phyloP scores from a whole-genome alignment of 2,888 invertebrate species.

The Ornithoptera alexandrae region DNA sequence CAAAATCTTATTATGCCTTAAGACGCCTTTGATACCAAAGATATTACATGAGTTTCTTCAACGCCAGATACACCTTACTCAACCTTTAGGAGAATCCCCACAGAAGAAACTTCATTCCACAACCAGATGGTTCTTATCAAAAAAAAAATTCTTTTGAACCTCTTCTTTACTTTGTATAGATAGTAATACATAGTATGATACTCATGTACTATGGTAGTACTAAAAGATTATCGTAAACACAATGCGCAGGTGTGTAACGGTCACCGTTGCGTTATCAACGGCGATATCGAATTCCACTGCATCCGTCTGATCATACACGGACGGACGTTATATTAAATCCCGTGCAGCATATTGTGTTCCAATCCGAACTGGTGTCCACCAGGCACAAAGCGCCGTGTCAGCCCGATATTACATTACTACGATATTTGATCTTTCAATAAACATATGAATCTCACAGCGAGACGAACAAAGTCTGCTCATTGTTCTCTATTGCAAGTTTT shows the following conservation, averaged over 20 bases:
- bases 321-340: constrained; percentile 27
- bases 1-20: too few species aligned
- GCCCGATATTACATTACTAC: constrained; percentile 19
- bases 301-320: constrained; percentile 9
- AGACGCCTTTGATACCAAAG: too few species aligned
- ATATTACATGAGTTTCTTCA: too few species aligned
- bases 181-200: too few species aligned
- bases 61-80: too few species aligned
- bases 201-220: neutral
- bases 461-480: too few species aligned
- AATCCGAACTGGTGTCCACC: constrained; percentile 14
- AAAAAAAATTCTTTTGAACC: too few species aligned
- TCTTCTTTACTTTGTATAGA: too few species aligned
- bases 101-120: too few species aligned
- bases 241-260: constrained; percentile 15
- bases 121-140: too few species aligned
- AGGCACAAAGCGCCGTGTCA: constrained; percentile 8
- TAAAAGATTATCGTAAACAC: neutral
- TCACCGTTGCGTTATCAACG: constrained; percentile 8
- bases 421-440: neutral
- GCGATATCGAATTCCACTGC: constrained; percentile 25
- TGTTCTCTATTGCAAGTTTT: too few species aligned
- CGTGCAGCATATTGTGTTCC: constrained; percentile 21
- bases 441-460: neutral
- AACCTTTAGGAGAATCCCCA: too few species aligned